A percentile compares a stretch with the other conserved stretches of the same genome.
These are phyloP conservation scores for Ciconia boyciana DNA, from an alignment of 2,113 vertebrate genomes.

Conservation along the genomic window DNA sequence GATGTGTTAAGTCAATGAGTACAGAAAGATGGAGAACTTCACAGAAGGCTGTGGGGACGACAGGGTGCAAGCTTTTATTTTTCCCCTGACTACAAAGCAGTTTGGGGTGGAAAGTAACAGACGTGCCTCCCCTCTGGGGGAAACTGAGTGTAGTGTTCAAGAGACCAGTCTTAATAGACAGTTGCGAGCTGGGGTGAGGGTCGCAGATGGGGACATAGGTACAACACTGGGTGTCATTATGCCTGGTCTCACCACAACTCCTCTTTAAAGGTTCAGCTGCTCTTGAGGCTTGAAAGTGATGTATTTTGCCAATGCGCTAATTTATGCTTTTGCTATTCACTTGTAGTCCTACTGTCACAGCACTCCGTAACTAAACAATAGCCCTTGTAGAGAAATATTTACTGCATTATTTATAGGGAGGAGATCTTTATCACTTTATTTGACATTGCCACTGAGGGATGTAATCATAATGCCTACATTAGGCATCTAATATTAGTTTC, in stretches of 20 bases:
- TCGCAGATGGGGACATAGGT: neutral
- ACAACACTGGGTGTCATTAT: neutral
- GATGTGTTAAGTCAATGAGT: neutral
- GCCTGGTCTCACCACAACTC: neutral
- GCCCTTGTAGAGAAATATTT: neutral
- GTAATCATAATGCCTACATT: neutral
- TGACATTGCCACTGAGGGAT: neutral
- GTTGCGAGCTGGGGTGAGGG: neutral
- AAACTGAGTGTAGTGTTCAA: neutral
- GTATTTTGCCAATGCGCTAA: neutral
- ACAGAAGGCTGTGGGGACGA: neutral
- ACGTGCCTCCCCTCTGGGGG: neutral
- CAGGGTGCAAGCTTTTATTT: neutral
- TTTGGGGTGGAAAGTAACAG: neutral
- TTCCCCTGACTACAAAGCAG: conserved; percentile 6
- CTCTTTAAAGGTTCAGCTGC: neutral
- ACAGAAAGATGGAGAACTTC: conserved; percentile 7
- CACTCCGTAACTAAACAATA: neutral
- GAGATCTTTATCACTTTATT: neutral
- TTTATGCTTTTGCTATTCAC: neutral
- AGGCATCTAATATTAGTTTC: neutral
- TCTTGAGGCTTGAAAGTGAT: neutral
- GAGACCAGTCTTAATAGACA: neutral
- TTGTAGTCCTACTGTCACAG: neutral
- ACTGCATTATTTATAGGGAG: neutral